phyloP scores from a whole-genome alignment of 2,797 vertebrate species.

The Anguilla megastoma region DNA sequence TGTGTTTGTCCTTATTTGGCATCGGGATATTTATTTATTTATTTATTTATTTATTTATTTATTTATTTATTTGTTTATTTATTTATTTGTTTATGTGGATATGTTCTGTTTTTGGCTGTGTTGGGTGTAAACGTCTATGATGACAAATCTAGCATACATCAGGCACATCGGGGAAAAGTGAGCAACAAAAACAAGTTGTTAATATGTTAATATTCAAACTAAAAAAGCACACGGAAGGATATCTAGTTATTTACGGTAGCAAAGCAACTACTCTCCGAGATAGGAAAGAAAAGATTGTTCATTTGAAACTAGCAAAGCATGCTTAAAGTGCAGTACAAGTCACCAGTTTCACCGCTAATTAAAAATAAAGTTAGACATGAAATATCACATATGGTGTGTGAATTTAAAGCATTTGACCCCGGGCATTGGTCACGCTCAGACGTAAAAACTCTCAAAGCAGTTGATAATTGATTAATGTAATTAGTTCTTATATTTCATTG shows the following conservation, averaged over 20 bases:
- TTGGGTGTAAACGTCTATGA: too few species aligned
- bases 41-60: not conserved
- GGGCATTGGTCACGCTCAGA: not conserved
- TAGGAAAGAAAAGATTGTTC: too few species aligned
- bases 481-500: not conserved
- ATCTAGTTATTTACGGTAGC: too few species aligned
- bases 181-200: too few species aligned
- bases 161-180: too few species aligned
- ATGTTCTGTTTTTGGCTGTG: not conserved
- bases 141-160: too few species aligned
- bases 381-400: not conserved
- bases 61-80: not conserved
- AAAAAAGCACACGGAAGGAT: too few species aligned
- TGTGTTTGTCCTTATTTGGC: not conserved
- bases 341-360: not conserved
- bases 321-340: not conserved
- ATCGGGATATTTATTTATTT: not conserved
- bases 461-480: not conserved
- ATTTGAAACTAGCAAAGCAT: too few species aligned
- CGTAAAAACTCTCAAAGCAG: not conserved
- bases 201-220: too few species aligned
- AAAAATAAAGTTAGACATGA: not conserved
- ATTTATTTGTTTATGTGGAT: not conserved
- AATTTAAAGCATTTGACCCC: not conserved
- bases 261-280: too few species aligned